phyloP scores from a whole-genome alignment of 2,888 invertebrate species.

The Proisotoma minuta region DNA sequence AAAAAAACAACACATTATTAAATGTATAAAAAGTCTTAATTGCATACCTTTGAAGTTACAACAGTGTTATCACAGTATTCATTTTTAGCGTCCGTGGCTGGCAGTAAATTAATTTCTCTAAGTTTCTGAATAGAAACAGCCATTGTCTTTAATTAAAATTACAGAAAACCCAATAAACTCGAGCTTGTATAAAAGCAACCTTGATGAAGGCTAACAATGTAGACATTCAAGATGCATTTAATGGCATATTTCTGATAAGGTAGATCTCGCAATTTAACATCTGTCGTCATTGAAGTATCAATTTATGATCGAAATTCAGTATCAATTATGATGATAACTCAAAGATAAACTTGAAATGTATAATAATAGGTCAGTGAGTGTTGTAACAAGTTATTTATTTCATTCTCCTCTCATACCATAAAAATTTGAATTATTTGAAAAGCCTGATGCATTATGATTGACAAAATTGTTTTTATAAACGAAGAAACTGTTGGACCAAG shows the following conservation, averaged over 20 bases:
- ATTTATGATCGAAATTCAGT: too few relatives aligned
- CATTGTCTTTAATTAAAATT: not conserved
- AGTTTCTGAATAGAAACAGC: not conserved
- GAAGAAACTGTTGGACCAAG: not conserved
- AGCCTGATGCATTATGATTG: not conserved
- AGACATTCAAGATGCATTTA: too few relatives aligned
- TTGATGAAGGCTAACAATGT: too few relatives aligned
- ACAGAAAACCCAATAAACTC: not conserved
- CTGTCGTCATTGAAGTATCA: too few relatives aligned
- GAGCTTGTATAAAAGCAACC: not conserved
- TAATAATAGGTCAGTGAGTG: too few relatives aligned
- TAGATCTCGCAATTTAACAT: too few relatives aligned
- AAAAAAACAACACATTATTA: not conserved
- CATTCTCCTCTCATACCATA: not conserved
- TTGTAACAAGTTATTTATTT: too few relatives aligned
- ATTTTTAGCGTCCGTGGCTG: not conserved
- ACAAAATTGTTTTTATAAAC: constrained; percentile 1
- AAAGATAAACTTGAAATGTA: too few relatives aligned
- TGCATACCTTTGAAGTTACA: constrained; percentile 16
- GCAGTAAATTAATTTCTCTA: not conserved
- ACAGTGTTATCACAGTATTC: constrained; percentile 16
- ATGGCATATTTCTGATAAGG: too few relatives aligned
- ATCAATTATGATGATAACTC: too few relatives aligned
- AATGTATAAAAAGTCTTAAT: not conserved
- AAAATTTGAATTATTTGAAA: not conserved